Percentiles rank a stretch among this genome's conserved stretches.
phyloP scores from a whole-genome alignment of 1,140 invertebrate species.

The Sarcophaga peregrina region DNA sequence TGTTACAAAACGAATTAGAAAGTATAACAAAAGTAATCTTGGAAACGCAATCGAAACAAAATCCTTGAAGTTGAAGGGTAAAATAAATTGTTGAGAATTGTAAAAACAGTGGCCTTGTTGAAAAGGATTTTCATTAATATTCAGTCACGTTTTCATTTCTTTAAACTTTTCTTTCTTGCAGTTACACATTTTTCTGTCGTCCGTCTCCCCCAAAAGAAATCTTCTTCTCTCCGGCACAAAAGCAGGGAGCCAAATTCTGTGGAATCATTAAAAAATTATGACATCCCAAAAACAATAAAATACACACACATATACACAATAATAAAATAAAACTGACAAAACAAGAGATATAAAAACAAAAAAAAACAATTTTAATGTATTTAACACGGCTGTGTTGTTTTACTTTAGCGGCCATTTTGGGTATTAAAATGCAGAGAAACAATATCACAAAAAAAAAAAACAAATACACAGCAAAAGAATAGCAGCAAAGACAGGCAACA shows the following conservation, averaged over 20 bases:
- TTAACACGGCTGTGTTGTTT: slow-evolving; percentile 30
- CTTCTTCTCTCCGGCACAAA: background rate
- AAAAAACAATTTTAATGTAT: slow-evolving; percentile 26
- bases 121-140: background rate
- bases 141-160: background rate
- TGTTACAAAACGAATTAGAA: background rate
- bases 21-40: background rate
- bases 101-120: background rate
- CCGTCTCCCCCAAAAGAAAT: background rate
- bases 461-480: slow-evolving; percentile 30
- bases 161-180: background rate
- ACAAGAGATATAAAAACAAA: background rate
- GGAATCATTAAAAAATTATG: background rate
- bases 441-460: background rate
- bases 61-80: background rate
- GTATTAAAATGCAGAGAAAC: slow-evolving; percentile 43
- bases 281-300: background rate
- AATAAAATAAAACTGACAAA: background rate
- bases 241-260: background rate
- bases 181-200: background rate
- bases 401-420: slow-evolving; percentile 47
- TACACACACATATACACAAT: background rate
- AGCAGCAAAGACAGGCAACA: slow-evolving; percentile 23
- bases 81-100: background rate
- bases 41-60: background rate